phyloP scores from a whole-genome alignment of 35 echinoderm and acorn worm genomes.

The Lytechinus pictus region DNA sequence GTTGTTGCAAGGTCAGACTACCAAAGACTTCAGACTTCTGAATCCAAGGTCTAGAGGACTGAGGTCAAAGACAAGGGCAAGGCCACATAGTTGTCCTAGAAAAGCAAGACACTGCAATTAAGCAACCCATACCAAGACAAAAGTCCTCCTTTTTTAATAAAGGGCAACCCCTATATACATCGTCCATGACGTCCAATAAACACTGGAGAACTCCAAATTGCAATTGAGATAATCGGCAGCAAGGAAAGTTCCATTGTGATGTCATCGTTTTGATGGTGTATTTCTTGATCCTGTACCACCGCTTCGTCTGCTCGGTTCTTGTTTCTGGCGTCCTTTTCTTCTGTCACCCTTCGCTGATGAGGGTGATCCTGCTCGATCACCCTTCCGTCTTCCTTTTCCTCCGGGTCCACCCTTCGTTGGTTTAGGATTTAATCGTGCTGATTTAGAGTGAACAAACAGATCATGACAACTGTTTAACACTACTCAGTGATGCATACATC shows the following conservation, averaged over 20 bases:
- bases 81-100: no score
- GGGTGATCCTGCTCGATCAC: constrained; percentile 30
- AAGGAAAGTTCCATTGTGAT: not conserved
- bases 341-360: constrained; percentile 39
- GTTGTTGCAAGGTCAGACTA: no score
- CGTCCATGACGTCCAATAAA: not conserved
- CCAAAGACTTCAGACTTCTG: no score
- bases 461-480: not conserved
- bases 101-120: no score
- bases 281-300: constrained; percentile 36
- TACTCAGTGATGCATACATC: not conserved
- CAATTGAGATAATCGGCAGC: not conserved
- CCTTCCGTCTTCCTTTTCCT: constrained; percentile 38
- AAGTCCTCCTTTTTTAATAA: not conserved
- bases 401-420: constrained; percentile 17
- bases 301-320: constrained; percentile 12
- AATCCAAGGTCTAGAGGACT: no score
- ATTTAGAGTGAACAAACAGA: not conserved
- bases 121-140: not conserved
- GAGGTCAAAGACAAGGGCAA: no score
- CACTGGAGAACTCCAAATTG: not conserved
- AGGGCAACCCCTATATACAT: not conserved
- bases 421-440: constrained; percentile 43
- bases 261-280: constrained; percentile 34
- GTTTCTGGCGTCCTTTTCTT: constrained; percentile 31